Evolutionary conservation across 2,797 vertebrate genomes (phyloP).

Genomic region (Numenius phaeopus): DNA sequence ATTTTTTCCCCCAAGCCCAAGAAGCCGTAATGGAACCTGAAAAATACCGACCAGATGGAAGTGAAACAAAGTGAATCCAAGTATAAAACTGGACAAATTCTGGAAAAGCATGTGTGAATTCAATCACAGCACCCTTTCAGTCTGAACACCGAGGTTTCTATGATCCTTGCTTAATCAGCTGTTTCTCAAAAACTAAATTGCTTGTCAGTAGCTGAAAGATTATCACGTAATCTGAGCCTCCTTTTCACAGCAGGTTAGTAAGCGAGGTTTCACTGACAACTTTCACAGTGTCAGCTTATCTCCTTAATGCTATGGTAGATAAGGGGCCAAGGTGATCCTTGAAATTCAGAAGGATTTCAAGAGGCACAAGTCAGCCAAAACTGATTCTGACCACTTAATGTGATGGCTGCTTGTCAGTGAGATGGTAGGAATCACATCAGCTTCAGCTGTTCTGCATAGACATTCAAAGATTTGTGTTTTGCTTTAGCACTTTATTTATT

Average conservation of each 20-base stretch:
- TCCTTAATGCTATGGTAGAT: neutral
- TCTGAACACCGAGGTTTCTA: neutral
- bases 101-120: neutral
- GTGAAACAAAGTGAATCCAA: neutral
- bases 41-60: neutral
- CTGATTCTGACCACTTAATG: slow-evolving; percentile 22
- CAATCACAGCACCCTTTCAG: neutral
- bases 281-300: slow-evolving; percentile 25
- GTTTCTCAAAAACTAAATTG: slow-evolving; percentile 25
- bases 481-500: neutral
- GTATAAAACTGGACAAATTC: neutral
- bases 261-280: neutral
- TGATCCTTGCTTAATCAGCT: slow-evolving; percentile 21
- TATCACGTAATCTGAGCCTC: neutral
- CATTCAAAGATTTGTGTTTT: neutral
- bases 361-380: neutral
- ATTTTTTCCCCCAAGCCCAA: neutral
- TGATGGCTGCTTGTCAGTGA: slow-evolving; percentile 3
- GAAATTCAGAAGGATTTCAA: slow-evolving; percentile 15
- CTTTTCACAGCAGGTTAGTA: slow-evolving; percentile 4
- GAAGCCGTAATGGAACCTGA: neutral
- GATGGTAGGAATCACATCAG: neutral
- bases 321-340: neutral
- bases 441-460: neutral
- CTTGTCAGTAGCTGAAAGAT: slow-evolving; percentile 37